A percentile compares a stretch with the other conserved stretches of the same genome.
phyloP scores from a whole-genome alignment of 1,140 invertebrate species.

The Tachypleus tridentatus region DNA sequence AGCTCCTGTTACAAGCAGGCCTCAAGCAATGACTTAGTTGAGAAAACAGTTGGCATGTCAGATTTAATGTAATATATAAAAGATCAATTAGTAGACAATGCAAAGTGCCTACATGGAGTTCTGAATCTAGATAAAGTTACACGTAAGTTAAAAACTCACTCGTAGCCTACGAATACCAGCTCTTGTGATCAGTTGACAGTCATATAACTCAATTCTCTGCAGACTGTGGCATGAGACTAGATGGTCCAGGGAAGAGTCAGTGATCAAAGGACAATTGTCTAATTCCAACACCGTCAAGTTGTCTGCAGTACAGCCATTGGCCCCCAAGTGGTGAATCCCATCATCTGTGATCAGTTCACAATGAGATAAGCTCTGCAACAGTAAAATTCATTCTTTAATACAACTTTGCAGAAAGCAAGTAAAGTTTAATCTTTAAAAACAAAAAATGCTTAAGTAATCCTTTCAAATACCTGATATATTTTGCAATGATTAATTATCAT shows the following conservation, averaged over 20 bases:
- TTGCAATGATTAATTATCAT: too few species aligned
- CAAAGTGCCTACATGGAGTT: too few species aligned
- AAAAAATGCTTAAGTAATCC: too few species aligned
- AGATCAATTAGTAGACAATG: too few species aligned
- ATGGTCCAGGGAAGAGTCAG: slow-evolving; percentile 94
- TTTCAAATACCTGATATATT: too few species aligned
- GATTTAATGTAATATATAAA: too few species aligned
- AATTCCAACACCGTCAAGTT: slow-evolving; percentile 86
- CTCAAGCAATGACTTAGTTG: too few species aligned
- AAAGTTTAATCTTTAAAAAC: too few species aligned
- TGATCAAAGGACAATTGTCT: slow-evolving; percentile 97
- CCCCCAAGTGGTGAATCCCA: slow-evolving; percentile 85
- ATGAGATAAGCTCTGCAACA: slow-evolving; percentile 78
- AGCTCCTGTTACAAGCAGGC: too few species aligned
- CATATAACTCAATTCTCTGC: slow-evolving; percentile 92
- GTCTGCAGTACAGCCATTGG: slow-evolving; percentile 80
- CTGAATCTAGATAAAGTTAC: too few species aligned
- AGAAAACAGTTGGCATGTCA: too few species aligned
- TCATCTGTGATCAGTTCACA: slow-evolving; percentile 98
- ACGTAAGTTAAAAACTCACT: slow-evolving; percentile 41
- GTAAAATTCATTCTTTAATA: slow-evolving; percentile 1
- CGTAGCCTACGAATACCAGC: slow-evolving; percentile 88
- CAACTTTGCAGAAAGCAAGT: too few species aligned
- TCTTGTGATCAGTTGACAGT: slow-evolving; percentile 96
- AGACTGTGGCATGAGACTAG: slow-evolving; percentile 86